A percentile compares a stretch with the other conserved stretches of the same genome.
phyloP scores from a whole-genome alignment of 1,140 invertebrate genomes.

The Aethina tumida region DNA sequence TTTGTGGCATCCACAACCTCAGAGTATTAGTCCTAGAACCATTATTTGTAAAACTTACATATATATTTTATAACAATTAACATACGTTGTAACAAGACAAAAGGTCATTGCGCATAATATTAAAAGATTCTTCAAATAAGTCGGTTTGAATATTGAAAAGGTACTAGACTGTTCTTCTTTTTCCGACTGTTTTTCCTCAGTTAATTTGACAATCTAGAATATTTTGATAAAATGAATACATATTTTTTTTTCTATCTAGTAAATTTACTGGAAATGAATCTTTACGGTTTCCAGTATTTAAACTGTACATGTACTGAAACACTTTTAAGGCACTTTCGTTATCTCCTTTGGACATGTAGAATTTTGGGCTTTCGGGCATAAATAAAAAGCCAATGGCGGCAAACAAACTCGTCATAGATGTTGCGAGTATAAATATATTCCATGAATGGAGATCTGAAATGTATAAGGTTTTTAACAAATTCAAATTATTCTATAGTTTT shows the following conservation, averaged over 20 bases:
- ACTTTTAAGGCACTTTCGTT: slow-evolving; percentile 55
- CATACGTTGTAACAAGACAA: no score
- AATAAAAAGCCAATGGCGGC: slow-evolving; percentile 51
- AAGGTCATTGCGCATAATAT: no score
- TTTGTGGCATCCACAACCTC: slow-evolving; percentile 21
- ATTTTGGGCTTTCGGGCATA: slow-evolving; percentile 75
- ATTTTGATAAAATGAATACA: no score
- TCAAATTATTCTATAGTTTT: slow-evolving; percentile 28
- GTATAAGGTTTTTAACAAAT: slow-evolving; percentile 30
- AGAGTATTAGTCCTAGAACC: slow-evolving; percentile 18
- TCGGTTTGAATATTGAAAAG: no score
- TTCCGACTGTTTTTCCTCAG: no score
- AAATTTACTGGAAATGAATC: slow-evolving; percentile 54
- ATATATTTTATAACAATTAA: no score
- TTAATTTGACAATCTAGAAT: no score
- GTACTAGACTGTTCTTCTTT: no score
- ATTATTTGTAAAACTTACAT: no score
- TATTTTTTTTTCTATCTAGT: no score
- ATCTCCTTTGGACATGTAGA: slow-evolving; percentile 60
- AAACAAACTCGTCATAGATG: slow-evolving; percentile 53
- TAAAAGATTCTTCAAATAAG: no score
- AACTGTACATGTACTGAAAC: slow-evolving; percentile 46
- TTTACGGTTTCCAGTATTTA: slow-evolving; percentile 50
- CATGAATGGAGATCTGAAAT: slow-evolving; percentile 54
- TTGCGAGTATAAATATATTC: slow-evolving; percentile 61